phyloP scores from a whole-genome alignment of 2,888 invertebrate species.

The Pachydiplax longipennis region DNA sequence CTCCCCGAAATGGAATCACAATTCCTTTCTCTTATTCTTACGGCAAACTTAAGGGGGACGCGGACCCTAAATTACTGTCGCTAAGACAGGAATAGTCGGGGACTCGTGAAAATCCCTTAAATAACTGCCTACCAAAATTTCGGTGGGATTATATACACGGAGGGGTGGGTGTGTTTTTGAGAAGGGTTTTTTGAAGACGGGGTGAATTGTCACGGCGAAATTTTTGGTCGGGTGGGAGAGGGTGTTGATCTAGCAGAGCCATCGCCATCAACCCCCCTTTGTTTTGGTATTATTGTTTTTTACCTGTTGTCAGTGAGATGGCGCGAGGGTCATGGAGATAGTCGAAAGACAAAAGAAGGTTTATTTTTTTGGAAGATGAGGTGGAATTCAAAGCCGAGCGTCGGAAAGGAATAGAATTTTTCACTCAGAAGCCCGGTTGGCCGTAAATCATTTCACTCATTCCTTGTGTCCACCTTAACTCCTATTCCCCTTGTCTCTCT shows the following conservation, averaged over 20 bases:
- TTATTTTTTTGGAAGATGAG: background rate
- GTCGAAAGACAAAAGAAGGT: slow-evolving; percentile 23
- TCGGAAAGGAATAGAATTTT: slow-evolving; percentile 29
- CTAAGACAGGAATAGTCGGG: slow-evolving; percentile 35
- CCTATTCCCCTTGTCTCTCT: background rate
- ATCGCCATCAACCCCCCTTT: background rate
- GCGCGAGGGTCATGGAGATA: slow-evolving; percentile 3
- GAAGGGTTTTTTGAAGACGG: background rate
- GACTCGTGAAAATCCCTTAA: slow-evolving; percentile 42
- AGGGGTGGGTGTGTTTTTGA: background rate
- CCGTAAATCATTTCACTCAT: slow-evolving; percentile 41
- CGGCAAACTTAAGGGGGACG: background rate
- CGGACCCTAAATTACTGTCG: slow-evolving; percentile 14
- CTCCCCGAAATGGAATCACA: background rate
- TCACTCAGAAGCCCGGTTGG: slow-evolving; percentile 32
- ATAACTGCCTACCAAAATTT: slow-evolving; percentile 40
- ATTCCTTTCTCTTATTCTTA: slow-evolving; percentile 24
- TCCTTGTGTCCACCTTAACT: slow-evolving; percentile 43
- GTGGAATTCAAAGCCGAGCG: slow-evolving; percentile 19
- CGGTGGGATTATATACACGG: slow-evolving; percentile 27
- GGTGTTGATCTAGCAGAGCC: background rate
- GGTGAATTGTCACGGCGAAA: background rate
- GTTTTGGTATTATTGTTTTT: background rate
- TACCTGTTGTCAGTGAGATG: slow-evolving; percentile 27
- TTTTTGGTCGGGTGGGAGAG: background rate